Evolutionary conservation across 2,113 vertebrate genomes (phyloP).

Genomic region (Solea solea): DNA sequence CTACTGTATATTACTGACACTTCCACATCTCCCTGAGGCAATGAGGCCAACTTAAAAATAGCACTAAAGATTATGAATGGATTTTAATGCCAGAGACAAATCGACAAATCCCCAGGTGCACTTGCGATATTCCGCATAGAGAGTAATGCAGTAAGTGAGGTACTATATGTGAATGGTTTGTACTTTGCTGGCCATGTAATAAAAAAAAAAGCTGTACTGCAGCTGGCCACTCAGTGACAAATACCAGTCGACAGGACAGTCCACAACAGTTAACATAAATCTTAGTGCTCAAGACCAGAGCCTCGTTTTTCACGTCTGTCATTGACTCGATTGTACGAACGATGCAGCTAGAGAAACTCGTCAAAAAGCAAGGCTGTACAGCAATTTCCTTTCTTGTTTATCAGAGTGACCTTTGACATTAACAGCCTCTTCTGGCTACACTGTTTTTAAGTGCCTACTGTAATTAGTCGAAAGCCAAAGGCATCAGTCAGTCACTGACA

Average conservation of each 20-base stretch:
- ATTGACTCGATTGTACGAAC: neutral
- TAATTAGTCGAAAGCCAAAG: constrained; percentile 34
- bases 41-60: neutral
- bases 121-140: constrained; percentile 12
- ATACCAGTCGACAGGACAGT: constrained; percentile 54
- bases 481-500: constrained; percentile 24
- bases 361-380: neutral
- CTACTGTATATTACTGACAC: neutral
- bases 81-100: neutral
- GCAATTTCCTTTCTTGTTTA: constrained; percentile 1
- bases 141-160: constrained; percentile 22
- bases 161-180: constrained; percentile 56
- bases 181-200: neutral
- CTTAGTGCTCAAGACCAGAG: constrained; percentile 15
- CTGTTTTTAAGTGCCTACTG: constrained; percentile 3
- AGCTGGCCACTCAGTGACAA: constrained; percentile 65
- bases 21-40: neutral
- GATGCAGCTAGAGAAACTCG: neutral
- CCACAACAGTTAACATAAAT: constrained; percentile 39
- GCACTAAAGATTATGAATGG: neutral
- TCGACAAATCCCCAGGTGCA: neutral
- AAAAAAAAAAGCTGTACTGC: constrained; percentile 62
- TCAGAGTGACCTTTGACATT: neutral
- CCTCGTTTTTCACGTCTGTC: constrained; percentile 24
- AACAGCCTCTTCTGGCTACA: neutral